These are phyloP conservation scores for Actinemys pallida DNA, from an alignment of 2,113 vertebrate species.

Conservation along the genomic window DNA sequence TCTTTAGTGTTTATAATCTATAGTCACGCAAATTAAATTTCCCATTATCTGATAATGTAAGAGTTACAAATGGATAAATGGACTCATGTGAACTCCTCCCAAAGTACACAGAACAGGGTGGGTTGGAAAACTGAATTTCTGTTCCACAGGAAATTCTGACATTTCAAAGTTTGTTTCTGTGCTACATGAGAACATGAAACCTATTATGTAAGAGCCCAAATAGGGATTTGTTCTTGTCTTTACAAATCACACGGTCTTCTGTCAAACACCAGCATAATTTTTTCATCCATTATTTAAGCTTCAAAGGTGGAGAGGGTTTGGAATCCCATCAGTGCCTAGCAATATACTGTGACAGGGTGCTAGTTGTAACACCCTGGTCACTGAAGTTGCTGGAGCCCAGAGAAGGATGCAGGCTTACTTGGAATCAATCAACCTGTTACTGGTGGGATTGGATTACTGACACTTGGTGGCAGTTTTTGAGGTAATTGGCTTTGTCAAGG, in stretches of 20 bases:
- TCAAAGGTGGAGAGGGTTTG: not conserved
- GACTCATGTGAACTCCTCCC: constrained; percentile 15
- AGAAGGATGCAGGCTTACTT: not conserved
- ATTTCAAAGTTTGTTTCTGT: not conserved
- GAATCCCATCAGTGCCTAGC: not conserved
- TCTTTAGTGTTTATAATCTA: not conserved
- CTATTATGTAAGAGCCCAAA: not conserved
- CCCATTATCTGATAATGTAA: not conserved
- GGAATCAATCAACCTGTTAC: not conserved
- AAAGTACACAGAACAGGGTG: constrained; percentile 27
- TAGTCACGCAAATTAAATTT: not conserved
- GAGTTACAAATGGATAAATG: not conserved
- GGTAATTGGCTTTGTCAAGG: not conserved
- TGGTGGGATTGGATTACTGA: not conserved
- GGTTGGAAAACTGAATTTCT: constrained; percentile 26
- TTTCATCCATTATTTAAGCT: not conserved
- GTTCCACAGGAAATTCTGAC: constrained; percentile 1
- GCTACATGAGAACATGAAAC: not conserved
- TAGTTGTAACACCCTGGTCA: not conserved
- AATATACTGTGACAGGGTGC: not conserved
- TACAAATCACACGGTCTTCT: not conserved
- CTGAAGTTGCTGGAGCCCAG: not conserved
- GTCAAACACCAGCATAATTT: not conserved
- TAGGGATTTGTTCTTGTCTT: not conserved
- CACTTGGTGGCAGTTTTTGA: not conserved